phyloP scores from a whole-genome alignment of 2,113 vertebrate species.

The Nibea albiflora region DNA sequence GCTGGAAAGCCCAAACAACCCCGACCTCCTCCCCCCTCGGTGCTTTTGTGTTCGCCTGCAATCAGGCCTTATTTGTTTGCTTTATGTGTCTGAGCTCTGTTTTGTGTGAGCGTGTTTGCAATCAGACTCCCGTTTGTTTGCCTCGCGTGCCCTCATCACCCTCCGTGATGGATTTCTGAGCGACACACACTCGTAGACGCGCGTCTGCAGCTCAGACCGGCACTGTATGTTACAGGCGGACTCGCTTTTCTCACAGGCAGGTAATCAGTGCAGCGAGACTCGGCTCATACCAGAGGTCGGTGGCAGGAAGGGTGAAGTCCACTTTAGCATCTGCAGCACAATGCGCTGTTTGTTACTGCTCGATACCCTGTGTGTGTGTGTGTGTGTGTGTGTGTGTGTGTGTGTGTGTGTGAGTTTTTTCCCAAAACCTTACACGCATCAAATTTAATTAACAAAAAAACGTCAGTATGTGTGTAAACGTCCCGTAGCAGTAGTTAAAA shows the following conservation, averaged over 20 bases:
- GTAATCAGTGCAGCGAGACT: slow-evolving; percentile 75
- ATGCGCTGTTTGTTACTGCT: slow-evolving; percentile 67
- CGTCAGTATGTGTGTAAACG: neutral
- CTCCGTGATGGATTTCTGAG: slow-evolving; percentile 51
- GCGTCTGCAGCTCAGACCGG: neutral
- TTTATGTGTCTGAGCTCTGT: slow-evolving; percentile 50
- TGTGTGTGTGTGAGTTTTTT: slow-evolving; percentile 20
- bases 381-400: slow-evolving; percentile 30
- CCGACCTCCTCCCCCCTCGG: slow-evolving; percentile 49
- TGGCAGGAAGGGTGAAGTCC: slow-evolving; percentile 78
- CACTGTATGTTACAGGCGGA: neutral
- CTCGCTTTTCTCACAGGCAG: neutral
- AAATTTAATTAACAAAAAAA: neutral
- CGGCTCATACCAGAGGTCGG: slow-evolving; percentile 57
- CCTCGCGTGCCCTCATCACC: slow-evolving; percentile 39
- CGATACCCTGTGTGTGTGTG: slow-evolving; percentile 19
- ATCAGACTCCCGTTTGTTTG: slow-evolving; percentile 53
- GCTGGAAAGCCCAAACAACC: slow-evolving; percentile 61
- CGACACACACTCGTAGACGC: slow-evolving; percentile 19
- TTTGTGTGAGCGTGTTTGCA: slow-evolving; percentile 19
- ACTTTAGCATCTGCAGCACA: slow-evolving; percentile 70
- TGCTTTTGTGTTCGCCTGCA: slow-evolving; percentile 62
- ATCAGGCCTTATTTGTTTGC: slow-evolving; percentile 74
- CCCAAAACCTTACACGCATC: neutral
- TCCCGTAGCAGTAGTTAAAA: neutral